A percentile compares a stretch with the other conserved stretches of the same genome.
These are phyloP conservation scores for Dynastes tityus DNA, from an alignment of 2,888 invertebrate species.

Conservation along the genomic window DNA sequence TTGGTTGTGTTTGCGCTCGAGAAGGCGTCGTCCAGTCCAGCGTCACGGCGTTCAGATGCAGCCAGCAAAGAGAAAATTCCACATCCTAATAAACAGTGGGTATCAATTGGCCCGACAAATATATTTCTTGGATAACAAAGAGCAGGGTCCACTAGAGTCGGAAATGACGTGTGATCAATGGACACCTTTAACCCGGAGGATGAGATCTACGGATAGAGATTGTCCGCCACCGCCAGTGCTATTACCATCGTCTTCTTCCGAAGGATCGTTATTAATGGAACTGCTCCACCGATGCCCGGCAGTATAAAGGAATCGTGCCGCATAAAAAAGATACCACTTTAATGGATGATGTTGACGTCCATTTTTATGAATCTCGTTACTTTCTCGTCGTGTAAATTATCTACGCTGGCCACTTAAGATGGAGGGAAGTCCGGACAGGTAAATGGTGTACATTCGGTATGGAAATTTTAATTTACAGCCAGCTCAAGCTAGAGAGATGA, in stretches of 20 bases:
- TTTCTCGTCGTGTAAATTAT: constrained; percentile 40
- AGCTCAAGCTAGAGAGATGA: too few relatives aligned
- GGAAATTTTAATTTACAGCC: neutral
- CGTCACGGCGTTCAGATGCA: neutral
- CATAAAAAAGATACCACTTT: constrained; percentile 53
- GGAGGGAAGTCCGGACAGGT: constrained; percentile 34
- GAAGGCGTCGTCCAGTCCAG: constrained; percentile 35
- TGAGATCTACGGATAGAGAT: constrained; percentile 56
- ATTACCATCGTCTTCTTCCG: constrained; percentile 45
- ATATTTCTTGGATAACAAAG: constrained; percentile 58
- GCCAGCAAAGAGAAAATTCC: constrained; percentile 24
- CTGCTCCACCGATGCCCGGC: constrained; percentile 53
- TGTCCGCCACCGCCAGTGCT: constrained; percentile 53
- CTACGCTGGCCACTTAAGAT: constrained; percentile 22
- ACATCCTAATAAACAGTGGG: constrained; percentile 44
- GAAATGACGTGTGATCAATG: constrained; percentile 61
- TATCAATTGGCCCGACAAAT: constrained; percentile 56
- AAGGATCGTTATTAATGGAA: constrained; percentile 58
- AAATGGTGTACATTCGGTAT: constrained; percentile 2
- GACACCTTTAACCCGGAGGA: constrained; percentile 58
- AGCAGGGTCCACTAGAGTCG: constrained; percentile 54
- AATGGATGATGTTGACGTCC: constrained; percentile 50
- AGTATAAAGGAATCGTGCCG: constrained; percentile 57
- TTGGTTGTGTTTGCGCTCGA: constrained; percentile 18
- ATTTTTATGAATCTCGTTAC: constrained; percentile 49